Evolutionary conservation across 2,888 invertebrate genomes (phyloP).

Genomic region (Spilarctia lutea): DNA sequence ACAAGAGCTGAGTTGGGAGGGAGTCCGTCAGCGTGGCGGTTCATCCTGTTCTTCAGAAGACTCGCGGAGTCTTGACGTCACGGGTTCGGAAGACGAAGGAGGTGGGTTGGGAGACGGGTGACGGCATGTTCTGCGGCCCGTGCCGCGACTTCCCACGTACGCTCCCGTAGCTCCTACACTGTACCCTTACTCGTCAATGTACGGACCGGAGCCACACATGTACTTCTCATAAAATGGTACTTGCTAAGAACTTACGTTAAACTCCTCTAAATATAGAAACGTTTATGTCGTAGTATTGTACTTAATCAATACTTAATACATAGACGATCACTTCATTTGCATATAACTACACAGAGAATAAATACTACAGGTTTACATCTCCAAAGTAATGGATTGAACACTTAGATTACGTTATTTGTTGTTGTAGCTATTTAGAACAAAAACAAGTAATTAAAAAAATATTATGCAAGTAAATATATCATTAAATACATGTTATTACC

Average conservation of each 20-base stretch:
- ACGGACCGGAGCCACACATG: slow-evolving; percentile 71
- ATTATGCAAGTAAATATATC: neutral
- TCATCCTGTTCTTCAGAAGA: slow-evolving; percentile 83
- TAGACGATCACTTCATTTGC: neutral
- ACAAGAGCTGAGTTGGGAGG: slow-evolving; percentile 75
- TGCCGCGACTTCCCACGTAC: slow-evolving; percentile 81
- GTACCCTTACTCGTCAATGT: slow-evolving; percentile 68
- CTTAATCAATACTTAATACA: neutral
- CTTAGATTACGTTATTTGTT: neutral
- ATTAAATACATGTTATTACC: neutral
- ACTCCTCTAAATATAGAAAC: neutral
- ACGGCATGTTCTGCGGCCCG: slow-evolving; percentile 83
- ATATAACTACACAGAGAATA: too few relatives aligned
- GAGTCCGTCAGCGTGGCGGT: slow-evolving; percentile 66
- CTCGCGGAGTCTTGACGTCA: slow-evolving; percentile 82
- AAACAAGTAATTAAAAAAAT: neutral
- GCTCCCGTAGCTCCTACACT: slow-evolving; percentile 62
- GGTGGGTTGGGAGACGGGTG: slow-evolving; percentile 78
- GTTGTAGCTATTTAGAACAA: neutral
- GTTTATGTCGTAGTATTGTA: neutral
- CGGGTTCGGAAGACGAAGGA: slow-evolving; percentile 84
- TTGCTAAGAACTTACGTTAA: neutral
- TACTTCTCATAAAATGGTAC: slow-evolving; percentile 69
- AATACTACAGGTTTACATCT: neutral
- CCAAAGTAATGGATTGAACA: neutral